Percentiles rank a stretch among this genome's conserved stretches.
phyloP scores from a whole-genome alignment of 2,888 invertebrate species.

The Ganaspis brasiliensis region DNA sequence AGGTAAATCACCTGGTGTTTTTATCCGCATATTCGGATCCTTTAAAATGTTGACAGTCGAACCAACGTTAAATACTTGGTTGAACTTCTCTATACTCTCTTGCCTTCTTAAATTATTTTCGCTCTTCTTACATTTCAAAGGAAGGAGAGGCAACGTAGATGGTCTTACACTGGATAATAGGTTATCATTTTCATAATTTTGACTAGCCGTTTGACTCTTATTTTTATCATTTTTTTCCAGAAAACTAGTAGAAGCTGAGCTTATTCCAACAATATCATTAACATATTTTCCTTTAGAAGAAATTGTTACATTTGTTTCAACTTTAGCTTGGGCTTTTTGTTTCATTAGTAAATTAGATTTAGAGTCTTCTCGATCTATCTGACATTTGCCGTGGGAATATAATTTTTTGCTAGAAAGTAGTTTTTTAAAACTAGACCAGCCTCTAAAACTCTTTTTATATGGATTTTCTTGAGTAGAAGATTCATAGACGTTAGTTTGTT shows the following conservation, averaged over 20 bases:
- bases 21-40: conserved; percentile 89
- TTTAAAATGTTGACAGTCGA: conserved; percentile 85
- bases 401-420: conserved; percentile 77
- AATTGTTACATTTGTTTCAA: conserved; percentile 81
- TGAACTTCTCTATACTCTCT: conserved; percentile 89
- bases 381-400: conserved; percentile 72
- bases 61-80: conserved; percentile 87
- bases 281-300: conserved; percentile 76
- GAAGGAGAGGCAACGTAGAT: conserved; percentile 79
- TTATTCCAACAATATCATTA: conserved; percentile 74
- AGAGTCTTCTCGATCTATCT: conserved; percentile 75
- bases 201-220: conserved; percentile 65
- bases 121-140: conserved; percentile 64
- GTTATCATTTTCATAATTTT: conserved; percentile 65
- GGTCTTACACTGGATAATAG: conserved; percentile 76
- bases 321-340: conserved; percentile 69
- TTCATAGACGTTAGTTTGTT: conserved; percentile 81
- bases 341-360: conserved; percentile 74
- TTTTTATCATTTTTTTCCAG: conserved; percentile 76
- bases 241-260: conserved; percentile 64
- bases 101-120: conserved; percentile 83
- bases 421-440: conserved; percentile 82
- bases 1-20: conserved; percentile 91
- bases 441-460: conserved; percentile 74
- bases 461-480: conserved; percentile 73